Conservation (phyloP, 2,113 vertebrate species). For the Corvus hawaiiensis region DNA sequence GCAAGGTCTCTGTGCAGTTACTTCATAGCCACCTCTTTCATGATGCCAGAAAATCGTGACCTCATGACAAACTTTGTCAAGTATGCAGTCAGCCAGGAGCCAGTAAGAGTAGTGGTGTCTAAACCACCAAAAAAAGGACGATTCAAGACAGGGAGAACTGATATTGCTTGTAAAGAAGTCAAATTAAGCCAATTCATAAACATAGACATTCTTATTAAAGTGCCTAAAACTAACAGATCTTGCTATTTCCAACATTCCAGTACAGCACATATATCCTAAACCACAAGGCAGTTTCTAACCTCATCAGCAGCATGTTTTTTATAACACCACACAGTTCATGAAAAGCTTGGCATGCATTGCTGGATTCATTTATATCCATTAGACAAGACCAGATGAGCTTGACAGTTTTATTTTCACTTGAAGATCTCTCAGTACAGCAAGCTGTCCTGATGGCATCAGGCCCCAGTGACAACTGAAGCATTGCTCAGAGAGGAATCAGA, state of each 20-base stretch:
- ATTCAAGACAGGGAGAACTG: not conserved
- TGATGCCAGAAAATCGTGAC: not conserved
- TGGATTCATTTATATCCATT: constrained; percentile 57
- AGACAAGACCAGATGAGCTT: constrained; percentile 40
- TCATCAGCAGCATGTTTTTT: constrained; percentile 43
- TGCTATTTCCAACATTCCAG: constrained; percentile 46
- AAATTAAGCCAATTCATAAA: constrained; percentile 34
- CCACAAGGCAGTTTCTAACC: constrained; percentile 59
- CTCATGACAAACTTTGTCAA: constrained; percentile 23
- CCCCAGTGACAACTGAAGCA: not conserved
- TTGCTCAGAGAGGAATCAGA: not conserved
- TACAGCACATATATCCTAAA: constrained; percentile 46
- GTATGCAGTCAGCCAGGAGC: constrained; percentile 31
- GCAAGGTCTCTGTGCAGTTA: not conserved
- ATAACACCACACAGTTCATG: constrained; percentile 38
- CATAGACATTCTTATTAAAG: constrained; percentile 35
- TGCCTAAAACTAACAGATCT: constrained; percentile 49
- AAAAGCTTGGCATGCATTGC: constrained; percentile 40
- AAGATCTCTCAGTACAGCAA: not conserved
- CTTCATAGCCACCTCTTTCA: not conserved
- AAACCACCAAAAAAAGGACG: constrained; percentile 8
- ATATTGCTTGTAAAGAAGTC: constrained; percentile 24
- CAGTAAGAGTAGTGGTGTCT: constrained; percentile 31
- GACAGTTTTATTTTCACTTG: constrained; percentile 44
- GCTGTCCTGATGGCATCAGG: not conserved